Conservation (phyloP, 2,113 vertebrate genomes). For the Azemiops feae region DNA sequence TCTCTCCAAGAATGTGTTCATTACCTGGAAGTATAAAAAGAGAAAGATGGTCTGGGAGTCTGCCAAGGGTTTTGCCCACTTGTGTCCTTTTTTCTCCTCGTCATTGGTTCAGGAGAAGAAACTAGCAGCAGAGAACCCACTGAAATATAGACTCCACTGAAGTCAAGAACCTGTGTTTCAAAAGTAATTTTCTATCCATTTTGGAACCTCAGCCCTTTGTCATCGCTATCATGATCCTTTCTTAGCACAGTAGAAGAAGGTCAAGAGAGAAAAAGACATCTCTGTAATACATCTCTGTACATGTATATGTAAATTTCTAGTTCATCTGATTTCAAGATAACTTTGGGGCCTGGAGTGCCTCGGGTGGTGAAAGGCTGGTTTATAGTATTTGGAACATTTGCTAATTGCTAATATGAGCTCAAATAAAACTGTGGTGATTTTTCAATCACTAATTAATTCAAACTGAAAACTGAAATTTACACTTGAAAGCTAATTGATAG, state of each 20-base stretch:
- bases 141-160: neutral
- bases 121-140: neutral
- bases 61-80: neutral
- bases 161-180: neutral
- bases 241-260: neutral
- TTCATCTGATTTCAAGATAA: neutral
- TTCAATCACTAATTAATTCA: neutral
- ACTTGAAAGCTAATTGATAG: neutral
- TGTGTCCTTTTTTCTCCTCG: neutral
- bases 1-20: neutral
- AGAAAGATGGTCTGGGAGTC: neutral
- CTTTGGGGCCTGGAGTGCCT: neutral
- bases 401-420: neutral
- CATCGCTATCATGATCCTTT: neutral
- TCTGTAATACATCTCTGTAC: neutral
- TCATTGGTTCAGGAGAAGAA: neutral
- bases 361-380: neutral
- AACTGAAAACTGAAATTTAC: neutral
- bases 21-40: neutral
- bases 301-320: neutral
- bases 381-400: neutral
- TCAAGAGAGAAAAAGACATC: neutral
- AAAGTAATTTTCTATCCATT: neutral
- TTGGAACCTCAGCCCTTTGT: neutral
- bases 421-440: neutral